These are phyloP conservation scores for Engraulis encrasicolus DNA, from an alignment of 2,113 vertebrate species.

Conservation along the genomic window DNA sequence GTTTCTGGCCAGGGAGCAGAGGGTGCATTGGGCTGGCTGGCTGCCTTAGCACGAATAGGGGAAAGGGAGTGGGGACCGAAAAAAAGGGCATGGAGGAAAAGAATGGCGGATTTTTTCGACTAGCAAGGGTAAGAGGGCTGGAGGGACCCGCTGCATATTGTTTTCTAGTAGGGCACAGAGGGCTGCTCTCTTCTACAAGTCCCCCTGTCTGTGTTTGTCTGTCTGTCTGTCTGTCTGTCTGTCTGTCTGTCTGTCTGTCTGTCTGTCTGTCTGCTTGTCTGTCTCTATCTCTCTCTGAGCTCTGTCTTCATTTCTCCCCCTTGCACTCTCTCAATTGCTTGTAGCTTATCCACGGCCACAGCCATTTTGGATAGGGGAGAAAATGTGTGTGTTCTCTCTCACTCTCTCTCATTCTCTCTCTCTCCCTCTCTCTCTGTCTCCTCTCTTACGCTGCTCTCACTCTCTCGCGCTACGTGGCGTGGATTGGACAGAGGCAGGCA, in stretches of 20 bases:
- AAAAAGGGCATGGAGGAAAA: constrained; percentile 64
- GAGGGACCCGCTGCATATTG: constrained; percentile 16
- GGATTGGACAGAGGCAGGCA: constrained; percentile 69
- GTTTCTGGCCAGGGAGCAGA: constrained; percentile 5
- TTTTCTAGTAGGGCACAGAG: constrained; percentile 65
- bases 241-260: constrained; percentile 57
- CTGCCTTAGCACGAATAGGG: constrained; percentile 44
- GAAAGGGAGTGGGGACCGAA: constrained; percentile 76
- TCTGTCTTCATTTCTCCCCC: background rate
- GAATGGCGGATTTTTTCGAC: constrained; percentile 25
- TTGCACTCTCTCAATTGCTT: constrained; percentile 22
- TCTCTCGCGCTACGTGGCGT: constrained; percentile 74
- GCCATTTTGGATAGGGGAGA: constrained; percentile 78
- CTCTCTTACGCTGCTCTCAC: constrained; percentile 67
- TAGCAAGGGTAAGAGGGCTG: background rate
- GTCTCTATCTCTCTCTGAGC: constrained; percentile 42
- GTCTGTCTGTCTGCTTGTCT: constrained; percentile 60
- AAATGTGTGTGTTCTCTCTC: constrained; percentile 54
- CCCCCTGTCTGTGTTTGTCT: constrained; percentile 61
- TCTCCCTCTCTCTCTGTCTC: constrained; percentile 64
- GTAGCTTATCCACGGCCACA: constrained; percentile 67
- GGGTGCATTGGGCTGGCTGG: constrained; percentile 51
- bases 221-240: constrained; percentile 51
- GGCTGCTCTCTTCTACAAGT: constrained; percentile 51
- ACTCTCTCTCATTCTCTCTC: constrained; percentile 58